Conservation (phyloP, 1,140 invertebrate genomes). For the Diorhabda carinulata region DNA sequence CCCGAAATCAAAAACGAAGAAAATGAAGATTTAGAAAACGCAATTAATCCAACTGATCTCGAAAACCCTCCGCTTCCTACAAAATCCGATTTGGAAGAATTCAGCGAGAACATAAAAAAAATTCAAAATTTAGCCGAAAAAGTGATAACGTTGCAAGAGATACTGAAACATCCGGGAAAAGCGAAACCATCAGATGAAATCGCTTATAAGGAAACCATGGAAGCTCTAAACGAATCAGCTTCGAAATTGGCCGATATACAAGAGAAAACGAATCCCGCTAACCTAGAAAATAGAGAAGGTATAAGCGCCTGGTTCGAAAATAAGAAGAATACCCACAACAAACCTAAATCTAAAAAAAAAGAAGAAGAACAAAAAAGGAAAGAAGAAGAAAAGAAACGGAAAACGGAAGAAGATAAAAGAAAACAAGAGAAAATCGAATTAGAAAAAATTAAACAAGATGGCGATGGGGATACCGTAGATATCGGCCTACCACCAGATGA, state of each 20-base stretch:
- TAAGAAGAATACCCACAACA: conserved; percentile 32
- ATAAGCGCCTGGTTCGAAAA: conserved; percentile 41
- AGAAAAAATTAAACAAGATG: conserved; percentile 43
- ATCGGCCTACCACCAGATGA: conserved; percentile 53
- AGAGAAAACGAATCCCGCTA: conserved; percentile 31
- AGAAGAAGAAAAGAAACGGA: conserved; percentile 40
- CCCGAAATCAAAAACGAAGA: conserved; percentile 23
- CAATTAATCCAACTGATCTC: conserved; percentile 31
- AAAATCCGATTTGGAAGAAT: conserved; percentile 32
- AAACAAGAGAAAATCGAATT: conserved; percentile 46
- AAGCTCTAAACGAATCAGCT: conserved; percentile 49
- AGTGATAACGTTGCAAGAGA: conserved; percentile 51
- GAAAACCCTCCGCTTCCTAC: conserved; percentile 43
- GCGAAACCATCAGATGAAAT: conserved; percentile 49
- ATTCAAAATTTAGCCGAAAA: conserved; percentile 51
- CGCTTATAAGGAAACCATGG: conserved; percentile 49
- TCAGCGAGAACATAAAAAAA: conserved; percentile 41
- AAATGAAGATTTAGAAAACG: conserved; percentile 28
- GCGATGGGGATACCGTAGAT: conserved; percentile 48
- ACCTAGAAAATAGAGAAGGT: conserved; percentile 38
- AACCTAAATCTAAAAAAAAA: conserved; percentile 43
- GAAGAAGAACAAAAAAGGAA: conserved; percentile 44
- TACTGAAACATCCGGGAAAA: conserved; percentile 48
- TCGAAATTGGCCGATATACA: conserved; percentile 48
- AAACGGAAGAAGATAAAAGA: conserved; percentile 47